Evolutionary conservation across 2,797 vertebrate genomes (phyloP).

Genomic region (Pterois miles): DNA sequence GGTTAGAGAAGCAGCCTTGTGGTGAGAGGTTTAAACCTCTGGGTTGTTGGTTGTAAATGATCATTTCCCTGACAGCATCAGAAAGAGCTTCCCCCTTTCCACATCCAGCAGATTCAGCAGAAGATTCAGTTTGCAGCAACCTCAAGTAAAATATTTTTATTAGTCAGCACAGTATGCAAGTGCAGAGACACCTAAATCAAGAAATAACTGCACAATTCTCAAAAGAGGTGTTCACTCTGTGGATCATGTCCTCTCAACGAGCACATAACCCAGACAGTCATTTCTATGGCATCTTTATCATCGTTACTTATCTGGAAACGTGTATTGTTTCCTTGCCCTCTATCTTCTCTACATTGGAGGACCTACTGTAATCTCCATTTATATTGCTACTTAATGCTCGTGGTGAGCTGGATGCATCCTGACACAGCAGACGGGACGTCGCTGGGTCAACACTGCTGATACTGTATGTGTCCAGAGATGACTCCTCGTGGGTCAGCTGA

Average conservation of each 20-base stretch:
- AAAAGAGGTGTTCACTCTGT: constrained; percentile 11
- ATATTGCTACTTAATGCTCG: constrained; percentile 72
- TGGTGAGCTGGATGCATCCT: constrained; percentile 40
- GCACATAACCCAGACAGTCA: constrained; percentile 24
- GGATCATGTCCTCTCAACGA: constrained; percentile 32
- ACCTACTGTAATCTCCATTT: constrained; percentile 79
- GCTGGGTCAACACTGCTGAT: constrained; percentile 18
- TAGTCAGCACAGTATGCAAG: neutral
- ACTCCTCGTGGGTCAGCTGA: constrained; percentile 30
- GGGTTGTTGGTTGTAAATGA: neutral
- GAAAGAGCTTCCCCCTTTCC: neutral
- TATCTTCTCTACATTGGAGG: constrained; percentile 34
- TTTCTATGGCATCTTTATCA: constrained; percentile 43
- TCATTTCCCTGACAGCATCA: neutral
- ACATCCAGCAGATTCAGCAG: neutral
- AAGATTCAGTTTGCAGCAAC: neutral
- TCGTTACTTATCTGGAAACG: constrained; percentile 33
- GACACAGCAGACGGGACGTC: constrained; percentile 39
- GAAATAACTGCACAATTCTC: neutral
- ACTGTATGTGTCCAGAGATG: constrained; percentile 16
- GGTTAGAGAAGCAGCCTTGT: neutral
- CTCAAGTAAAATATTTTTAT: neutral
- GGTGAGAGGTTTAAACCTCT: neutral
- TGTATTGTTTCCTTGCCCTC: constrained; percentile 56
- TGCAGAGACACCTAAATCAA: neutral